phyloP scores from a whole-genome alignment of 2,888 invertebrate genomes.

The Drosophila fulvimacula region DNA sequence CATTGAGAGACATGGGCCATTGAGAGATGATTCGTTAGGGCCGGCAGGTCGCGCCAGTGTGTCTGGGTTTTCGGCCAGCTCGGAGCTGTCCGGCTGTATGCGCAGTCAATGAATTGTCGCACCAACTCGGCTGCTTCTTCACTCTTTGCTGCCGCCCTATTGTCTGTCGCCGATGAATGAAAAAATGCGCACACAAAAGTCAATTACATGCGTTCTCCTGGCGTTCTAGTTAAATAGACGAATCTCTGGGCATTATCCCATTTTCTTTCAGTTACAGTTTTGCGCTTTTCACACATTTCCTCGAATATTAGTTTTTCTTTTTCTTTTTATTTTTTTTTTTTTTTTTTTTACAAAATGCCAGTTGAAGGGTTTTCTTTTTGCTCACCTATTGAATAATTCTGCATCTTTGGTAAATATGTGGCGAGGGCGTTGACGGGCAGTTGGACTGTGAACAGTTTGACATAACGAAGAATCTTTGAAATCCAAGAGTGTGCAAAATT shows the following conservation, averaged over 20 bases:
- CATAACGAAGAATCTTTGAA: neutral
- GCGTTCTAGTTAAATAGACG: conserved; percentile 37
- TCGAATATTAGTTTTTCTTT: conserved; percentile 45
- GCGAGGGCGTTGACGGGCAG: conserved; percentile 51
- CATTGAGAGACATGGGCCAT: conserved; percentile 68
- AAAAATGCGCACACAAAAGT: conserved; percentile 76
- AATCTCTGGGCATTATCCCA: conserved; percentile 52
- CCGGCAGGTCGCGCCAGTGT: conserved; percentile 61
- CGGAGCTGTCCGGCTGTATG: conserved; percentile 20
- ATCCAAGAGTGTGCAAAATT: neutral
- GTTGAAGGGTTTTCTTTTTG: conserved; percentile 61
- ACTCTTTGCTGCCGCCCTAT: conserved; percentile 43
- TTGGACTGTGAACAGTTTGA: neutral
- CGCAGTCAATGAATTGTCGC: conserved; percentile 75
- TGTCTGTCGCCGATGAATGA: conserved; percentile 61
- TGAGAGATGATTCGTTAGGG: conserved; percentile 61
- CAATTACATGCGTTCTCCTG: conserved; percentile 79
- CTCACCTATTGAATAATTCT: conserved; percentile 24
- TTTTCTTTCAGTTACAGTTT: conserved; percentile 53
- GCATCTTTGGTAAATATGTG: conserved; percentile 10
- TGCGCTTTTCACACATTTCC: conserved; percentile 74
- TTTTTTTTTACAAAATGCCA: conserved; percentile 18
- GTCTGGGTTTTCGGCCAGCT: conserved; percentile 50
- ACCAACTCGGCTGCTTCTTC: conserved; percentile 25
- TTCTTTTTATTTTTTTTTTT: conserved; percentile 5